Percentiles rank a stretch among this genome's conserved stretches.
phyloP scores from a whole-genome alignment of 2,888 invertebrate genomes.

The Stramonita haemastoma region DNA sequence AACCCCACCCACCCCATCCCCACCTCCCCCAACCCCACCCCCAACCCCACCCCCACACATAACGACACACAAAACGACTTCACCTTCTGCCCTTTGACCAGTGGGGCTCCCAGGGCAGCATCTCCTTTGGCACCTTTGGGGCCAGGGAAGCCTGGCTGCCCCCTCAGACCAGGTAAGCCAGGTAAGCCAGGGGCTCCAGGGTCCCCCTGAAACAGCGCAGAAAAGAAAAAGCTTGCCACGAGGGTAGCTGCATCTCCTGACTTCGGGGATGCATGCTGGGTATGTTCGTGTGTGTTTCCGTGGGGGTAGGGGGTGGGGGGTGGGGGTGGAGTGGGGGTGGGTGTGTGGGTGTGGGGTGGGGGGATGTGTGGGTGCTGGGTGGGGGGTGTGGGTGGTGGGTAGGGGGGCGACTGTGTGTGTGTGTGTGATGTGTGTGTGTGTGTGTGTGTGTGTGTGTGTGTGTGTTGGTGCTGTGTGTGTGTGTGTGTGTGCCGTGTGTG shows the following conservation, averaged over 20 bases:
- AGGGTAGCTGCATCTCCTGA: too few species aligned
- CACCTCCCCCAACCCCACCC: too few species aligned
- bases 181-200: conserved; percentile 70
- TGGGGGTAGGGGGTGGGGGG: too few species aligned
- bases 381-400: not conserved
- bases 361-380: not conserved
- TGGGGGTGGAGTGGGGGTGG: not conserved
- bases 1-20: too few species aligned
- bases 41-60: too few species aligned
- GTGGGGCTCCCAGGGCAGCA: conserved; percentile 74
- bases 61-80: not conserved
- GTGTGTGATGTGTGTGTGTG: too few species aligned
- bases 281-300: not conserved
- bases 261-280: not conserved
- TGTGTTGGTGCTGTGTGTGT: too few species aligned
- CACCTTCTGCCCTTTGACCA: conserved; percentile 77
- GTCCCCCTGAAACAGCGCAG: conserved; percentile 59
- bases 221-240: too few species aligned
- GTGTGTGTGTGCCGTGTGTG: too few species aligned
- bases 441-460: too few species aligned
- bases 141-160: conserved; percentile 69
- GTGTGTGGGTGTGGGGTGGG: not conserved
- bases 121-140: conserved; percentile 80
- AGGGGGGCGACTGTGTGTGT: not conserved
- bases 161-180: conserved; percentile 70